Evolutionary conservation across 2,797 vertebrate genomes (phyloP).

Genomic region (Halcyon badia): DNA sequence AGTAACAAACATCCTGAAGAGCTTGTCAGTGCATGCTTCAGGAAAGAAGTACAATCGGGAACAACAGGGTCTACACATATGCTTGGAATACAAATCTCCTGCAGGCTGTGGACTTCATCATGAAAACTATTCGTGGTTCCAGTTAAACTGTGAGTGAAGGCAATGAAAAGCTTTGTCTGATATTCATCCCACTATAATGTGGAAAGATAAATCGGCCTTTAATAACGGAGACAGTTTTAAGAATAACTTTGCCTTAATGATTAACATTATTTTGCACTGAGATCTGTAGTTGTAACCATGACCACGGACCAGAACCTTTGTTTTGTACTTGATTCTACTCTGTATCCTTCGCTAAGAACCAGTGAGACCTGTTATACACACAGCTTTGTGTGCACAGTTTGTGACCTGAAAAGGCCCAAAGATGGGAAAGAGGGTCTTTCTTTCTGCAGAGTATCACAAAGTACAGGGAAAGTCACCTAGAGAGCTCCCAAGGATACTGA

Average conservation of each 20-base stretch:
- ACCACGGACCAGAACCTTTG: neutral
- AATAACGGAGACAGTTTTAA: neutral
- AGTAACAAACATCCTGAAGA: conserved; percentile 11
- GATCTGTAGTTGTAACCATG: neutral
- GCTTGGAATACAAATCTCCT: neutral
- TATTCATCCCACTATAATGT: neutral
- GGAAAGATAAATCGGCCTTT: neutral
- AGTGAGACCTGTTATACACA: neutral
- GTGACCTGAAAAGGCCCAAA: conserved; percentile 20
- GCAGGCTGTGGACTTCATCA: neutral
- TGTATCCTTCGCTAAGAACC: neutral
- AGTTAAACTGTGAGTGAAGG: neutral
- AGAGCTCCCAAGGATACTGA: conserved; percentile 17
- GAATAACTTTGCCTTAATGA: neutral
- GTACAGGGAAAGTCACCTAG: neutral
- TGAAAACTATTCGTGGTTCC: neutral
- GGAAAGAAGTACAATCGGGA: conserved; percentile 13
- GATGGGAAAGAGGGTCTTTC: neutral
- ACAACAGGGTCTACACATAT: neutral
- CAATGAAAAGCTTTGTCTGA: neutral
- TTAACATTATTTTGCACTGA: neutral
- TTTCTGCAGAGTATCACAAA: neutral
- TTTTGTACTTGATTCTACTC: neutral
- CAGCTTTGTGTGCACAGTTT: neutral
- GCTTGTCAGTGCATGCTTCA: neutral